phyloP scores from a whole-genome alignment of 2,113 vertebrate species.

The Channa maculata region DNA sequence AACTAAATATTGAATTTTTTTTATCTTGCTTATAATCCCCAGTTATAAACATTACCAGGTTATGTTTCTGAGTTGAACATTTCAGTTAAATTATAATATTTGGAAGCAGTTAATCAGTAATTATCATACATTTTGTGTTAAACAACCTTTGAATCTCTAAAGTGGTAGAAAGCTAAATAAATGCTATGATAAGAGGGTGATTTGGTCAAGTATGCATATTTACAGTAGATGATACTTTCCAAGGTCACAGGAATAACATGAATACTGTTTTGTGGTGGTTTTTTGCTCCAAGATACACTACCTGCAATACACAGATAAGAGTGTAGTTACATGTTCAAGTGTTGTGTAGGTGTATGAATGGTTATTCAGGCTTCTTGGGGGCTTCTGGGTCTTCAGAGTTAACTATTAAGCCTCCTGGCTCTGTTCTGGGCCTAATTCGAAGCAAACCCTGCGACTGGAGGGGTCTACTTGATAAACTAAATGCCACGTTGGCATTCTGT shows the following conservation, averaged over 20 bases:
- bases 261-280: background rate
- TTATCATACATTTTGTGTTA: background rate
- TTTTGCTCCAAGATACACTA: background rate
- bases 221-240: background rate
- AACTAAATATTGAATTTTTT: background rate
- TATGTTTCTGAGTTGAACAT: no score
- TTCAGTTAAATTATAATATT: background rate
- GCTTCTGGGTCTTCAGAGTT: background rate
- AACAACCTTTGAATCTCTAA: background rate
- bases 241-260: conserved; percentile 21
- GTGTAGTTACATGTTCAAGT: conserved; percentile 6
- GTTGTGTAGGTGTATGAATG: conserved; percentile 5
- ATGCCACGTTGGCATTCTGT: background rate
- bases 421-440: conserved; percentile 14
- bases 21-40: no score
- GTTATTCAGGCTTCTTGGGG: conserved; percentile 6
- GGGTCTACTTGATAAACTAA: background rate
- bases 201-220: background rate
- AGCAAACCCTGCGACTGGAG: background rate
- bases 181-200: background rate
- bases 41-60: no score
- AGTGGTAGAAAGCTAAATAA: background rate
- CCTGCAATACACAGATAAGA: conserved; percentile 20
- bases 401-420: conserved; percentile 1
- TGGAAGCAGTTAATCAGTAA: background rate